phyloP scores from a whole-genome alignment of 2,113 vertebrate species.

The Scytalopus superciliaris region DNA sequence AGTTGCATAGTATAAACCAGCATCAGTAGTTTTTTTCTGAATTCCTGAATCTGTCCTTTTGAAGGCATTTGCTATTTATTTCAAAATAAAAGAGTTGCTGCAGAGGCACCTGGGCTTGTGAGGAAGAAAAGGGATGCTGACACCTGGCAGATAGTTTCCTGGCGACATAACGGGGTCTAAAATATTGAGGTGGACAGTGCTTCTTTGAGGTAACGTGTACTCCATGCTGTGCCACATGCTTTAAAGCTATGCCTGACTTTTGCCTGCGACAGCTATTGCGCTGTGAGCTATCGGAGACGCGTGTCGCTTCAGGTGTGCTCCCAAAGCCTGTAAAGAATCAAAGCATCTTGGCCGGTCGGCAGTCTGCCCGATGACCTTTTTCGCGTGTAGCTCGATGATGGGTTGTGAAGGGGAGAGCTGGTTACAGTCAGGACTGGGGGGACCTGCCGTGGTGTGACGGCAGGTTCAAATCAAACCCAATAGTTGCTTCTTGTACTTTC shows the following conservation, averaged over 20 bases:
- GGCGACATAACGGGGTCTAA: slow-evolving; percentile 45
- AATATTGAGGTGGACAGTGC: slow-evolving; percentile 47
- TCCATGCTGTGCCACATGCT: slow-evolving; percentile 31
- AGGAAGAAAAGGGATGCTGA: slow-evolving; percentile 41
- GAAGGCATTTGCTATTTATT: background rate
- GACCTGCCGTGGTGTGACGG: slow-evolving; percentile 67
- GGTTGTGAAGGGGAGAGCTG: slow-evolving; percentile 82
- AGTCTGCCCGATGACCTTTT: slow-evolving; percentile 83
- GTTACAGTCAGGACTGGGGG: slow-evolving; percentile 73
- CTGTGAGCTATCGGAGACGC: slow-evolving; percentile 57
- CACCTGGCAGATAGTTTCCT: slow-evolving; percentile 47
- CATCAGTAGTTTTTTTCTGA: background rate
- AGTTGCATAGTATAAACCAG: background rate
- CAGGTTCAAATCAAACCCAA: slow-evolving; percentile 77
- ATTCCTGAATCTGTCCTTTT: background rate
- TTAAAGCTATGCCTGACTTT: slow-evolving; percentile 62
- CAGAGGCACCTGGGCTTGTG: background rate
- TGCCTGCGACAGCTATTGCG: slow-evolving; percentile 10
- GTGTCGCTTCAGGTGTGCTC: slow-evolving; percentile 80
- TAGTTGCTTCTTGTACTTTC: slow-evolving; percentile 69
- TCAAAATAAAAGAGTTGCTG: background rate
- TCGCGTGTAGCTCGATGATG: slow-evolving; percentile 72
- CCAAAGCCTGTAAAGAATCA: slow-evolving; percentile 56
- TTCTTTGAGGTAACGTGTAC: slow-evolving; percentile 39
- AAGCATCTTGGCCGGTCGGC: slow-evolving; percentile 67